A percentile compares a stretch with the other conserved stretches of the same genome.
phyloP scores from a whole-genome alignment of 2,113 vertebrate species.

The Canis aureus region DNA sequence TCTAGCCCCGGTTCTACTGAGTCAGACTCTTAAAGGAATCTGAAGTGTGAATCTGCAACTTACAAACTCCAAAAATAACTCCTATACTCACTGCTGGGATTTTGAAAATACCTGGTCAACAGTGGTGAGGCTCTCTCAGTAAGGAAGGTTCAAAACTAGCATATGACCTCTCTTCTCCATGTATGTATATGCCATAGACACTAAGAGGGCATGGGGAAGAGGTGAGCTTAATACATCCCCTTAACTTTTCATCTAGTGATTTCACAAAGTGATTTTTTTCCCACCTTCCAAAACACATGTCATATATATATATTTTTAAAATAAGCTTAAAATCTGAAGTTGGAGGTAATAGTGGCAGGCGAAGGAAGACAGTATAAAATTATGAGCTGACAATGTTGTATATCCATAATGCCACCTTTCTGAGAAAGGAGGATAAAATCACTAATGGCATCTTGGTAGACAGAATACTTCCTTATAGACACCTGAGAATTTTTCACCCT shows the following conservation, averaged over 20 bases:
- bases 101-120: background rate
- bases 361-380: background rate
- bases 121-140: background rate
- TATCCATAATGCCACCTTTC: background rate
- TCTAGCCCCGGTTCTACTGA: background rate
- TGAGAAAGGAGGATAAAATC: background rate
- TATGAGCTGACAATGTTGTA: background rate
- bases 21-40: background rate
- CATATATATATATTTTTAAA: background rate
- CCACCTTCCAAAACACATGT: background rate
- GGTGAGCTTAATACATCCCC: background rate
- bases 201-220: background rate
- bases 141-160: background rate
- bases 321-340: background rate
- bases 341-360: background rate
- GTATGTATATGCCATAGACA: fast-evolving
- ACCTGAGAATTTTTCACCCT: background rate
- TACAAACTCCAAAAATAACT: background rate
- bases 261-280: background rate
- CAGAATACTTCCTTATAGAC: background rate
- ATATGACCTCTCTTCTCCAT: background rate
- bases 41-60: background rate
- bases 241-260: background rate
- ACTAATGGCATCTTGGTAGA: fast-evolving
- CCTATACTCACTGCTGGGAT: background rate